Evolutionary conservation across 2,797 vertebrate species (phyloP).

Genomic region (Aldrovandia affinis): DNA sequence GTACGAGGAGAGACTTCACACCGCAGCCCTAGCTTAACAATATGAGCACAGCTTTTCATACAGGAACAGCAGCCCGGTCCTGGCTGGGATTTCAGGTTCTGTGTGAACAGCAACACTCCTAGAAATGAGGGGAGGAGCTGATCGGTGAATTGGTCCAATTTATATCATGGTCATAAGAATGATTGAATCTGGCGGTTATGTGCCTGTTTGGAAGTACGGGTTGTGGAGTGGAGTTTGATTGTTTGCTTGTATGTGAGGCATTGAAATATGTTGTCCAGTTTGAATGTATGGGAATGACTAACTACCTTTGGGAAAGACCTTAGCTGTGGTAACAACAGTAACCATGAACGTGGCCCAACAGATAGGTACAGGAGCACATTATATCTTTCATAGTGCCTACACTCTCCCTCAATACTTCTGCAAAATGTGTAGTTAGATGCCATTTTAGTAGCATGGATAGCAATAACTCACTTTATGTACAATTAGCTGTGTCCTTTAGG

Average conservation of each 20-base stretch:
- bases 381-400: neutral
- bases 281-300: neutral
- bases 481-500: neutral
- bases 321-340: neutral
- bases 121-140: neutral
- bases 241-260: too few species aligned
- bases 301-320: neutral
- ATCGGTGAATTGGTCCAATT: neutral
- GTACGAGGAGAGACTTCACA: too few species aligned
- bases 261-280: neutral
- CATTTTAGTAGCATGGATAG: neutral
- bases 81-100: neutral
- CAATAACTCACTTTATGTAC: neutral
- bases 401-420: neutral
- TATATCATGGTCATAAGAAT: too few species aligned
- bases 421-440: neutral
- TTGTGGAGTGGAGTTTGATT: neutral
- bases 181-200: neutral
- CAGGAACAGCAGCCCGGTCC: neutral
- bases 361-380: neutral
- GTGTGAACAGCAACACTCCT: neutral
- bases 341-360: neutral
- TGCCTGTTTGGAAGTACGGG: neutral
- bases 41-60: neutral
- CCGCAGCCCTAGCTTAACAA: too few species aligned